Evolutionary conservation across 2,797 vertebrate genomes (phyloP), one percentile per base, ranked within the genome.

Genomic region (Dryobates pubescens): DNA sequence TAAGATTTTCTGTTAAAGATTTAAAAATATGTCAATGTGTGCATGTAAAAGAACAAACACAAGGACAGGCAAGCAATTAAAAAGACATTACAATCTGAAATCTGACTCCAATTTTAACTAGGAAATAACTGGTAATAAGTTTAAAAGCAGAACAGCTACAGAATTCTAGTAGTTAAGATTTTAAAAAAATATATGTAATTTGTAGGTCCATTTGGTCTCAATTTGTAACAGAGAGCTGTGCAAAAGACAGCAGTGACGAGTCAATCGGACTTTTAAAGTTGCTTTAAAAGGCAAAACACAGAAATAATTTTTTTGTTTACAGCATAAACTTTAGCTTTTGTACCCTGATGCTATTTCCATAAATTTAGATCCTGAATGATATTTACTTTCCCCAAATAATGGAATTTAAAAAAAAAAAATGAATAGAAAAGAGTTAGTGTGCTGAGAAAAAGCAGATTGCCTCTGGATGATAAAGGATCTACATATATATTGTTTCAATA

Each of bases 381-480:
- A 85, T 77, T 77, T 36, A 75, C 47, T n/a, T 79, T 84, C 45
- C 20, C 30, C 80, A 84, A 91, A 62, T 27, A 73, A 79, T 13
- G n/a, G 24, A 20, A 30, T 27, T 17, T 9, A 45, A 20, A 49
- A 49, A 34, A 11, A 51, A 58, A 86, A 89, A 90, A 34, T 7
- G 38, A 78, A 73, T 13, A 22, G n/a, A 65, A 78, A 86, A 67
- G 22, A 57, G 29, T 76, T 54, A 67, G 14, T 3, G 30, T 57
- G 68, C 47, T 93, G 93, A 86, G 65, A 76, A 89, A 92, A 94
- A 92, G 41, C 86, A 94, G 85, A 68, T 62, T 94, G 69, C 89
- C 84, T 68, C 43, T 81, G 67, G 82, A 94, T 93, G 90, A 94
- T 68, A 92, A 90, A 94, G 61, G 47, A 88, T 56, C 82, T 83